Evolutionary conservation across 1,140 invertebrate species (phyloP), one percentile per base, ranked within the genome.

Genomic region (Mesaphorura yosii): DNA sequence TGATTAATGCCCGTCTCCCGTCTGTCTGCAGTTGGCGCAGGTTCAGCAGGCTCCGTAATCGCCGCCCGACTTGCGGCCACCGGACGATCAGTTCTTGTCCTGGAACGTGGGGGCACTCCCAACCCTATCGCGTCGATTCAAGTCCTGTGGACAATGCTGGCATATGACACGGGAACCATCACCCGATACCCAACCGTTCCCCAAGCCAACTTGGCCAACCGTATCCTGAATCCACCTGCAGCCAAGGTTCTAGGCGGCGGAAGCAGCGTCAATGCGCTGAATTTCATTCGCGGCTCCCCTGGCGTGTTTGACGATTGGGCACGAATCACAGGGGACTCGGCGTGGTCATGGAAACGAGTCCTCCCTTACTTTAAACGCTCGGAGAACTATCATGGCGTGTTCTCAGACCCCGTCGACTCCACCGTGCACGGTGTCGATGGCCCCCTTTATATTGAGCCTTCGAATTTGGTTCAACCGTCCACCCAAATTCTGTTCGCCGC

Each of bases 221-320:
- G 40, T 42, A 2, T 52, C 40, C 15, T 20, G 23, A 20, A 29
- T 19, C 15, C 7, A 26, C 12, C 6, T 23, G 74, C 75, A 65
- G 82, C 82, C 20, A 81, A 79, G 71, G 73, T 81, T 52, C 57
- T 84, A 52, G 88, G 88, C 31, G 88, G 88, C n/a, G 81, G 81
- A 2, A 80, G 80, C 39, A 78, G 80, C 58, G 67, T 91, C 15
- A 90, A 91, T 70, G 84, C 84, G 60, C 86, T 91, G 84, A 74
- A 86, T 28, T 86, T 89, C 66, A 72, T 83, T n/a, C 69, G 79
- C 59, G 86, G 87, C 3, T 81, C 88, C 71, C 71, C 76, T 10
- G 68, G 74, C 53, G 86, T 91, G 68, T 91, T 83, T 69, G 70
- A 80, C 59, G 54, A 69, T n/a, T 79, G 78, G 78, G 72, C 71